Evolutionary conservation across 2,113 vertebrate species (phyloP), one percentile per base, ranked within the genome.

Genomic region (Limanda limanda): DNA sequence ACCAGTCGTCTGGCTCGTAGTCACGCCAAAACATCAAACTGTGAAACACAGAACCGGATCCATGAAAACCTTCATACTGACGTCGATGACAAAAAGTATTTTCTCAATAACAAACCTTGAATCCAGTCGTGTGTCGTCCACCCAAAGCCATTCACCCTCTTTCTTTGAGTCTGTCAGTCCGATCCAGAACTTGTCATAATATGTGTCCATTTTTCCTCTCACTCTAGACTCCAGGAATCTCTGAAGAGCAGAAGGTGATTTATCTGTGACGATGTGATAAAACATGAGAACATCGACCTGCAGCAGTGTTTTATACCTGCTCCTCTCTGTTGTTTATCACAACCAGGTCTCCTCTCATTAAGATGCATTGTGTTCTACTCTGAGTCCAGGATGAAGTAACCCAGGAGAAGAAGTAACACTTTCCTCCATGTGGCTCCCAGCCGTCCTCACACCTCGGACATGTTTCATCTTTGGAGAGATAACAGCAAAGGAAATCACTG

Each of bases 141-240:
- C 58, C 90, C 90, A 92, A 11, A 79, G 3, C 90, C 91, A 94
- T 0, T 0, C 15, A 0, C 1, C 42, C 47, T 92, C 89, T 3
- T 0, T 0, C 23, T 5, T 0, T 23, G 1, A 59, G 78, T 84
- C 58, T 0, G 85, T 90, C 79, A 92, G 89, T 55, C 73, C 88
- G 15, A 92, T 92, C 89, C 91, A 94, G 85, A 91, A 91, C 45
- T 25, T 78, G 45, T 81, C 69, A 0, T 78, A 20, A 13, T n/a
- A n/a, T n/a, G 0, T 0, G 0, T 0, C 0, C 66, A 37, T 52
- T n/a, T 45, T 14, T 27, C 3, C 0, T 4, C 1, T 68, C 1
- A 57, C 0, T 47, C 0, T 0, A 0, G 0, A 0, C 4, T 2
- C 8, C n/a, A 92, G 59, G 64, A 91, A 91, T 0, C 0, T 0